These are phyloP conservation scores for Apamea crenata DNA, from an alignment of 2,888 invertebrate species.

Conservation along the genomic window DNA sequence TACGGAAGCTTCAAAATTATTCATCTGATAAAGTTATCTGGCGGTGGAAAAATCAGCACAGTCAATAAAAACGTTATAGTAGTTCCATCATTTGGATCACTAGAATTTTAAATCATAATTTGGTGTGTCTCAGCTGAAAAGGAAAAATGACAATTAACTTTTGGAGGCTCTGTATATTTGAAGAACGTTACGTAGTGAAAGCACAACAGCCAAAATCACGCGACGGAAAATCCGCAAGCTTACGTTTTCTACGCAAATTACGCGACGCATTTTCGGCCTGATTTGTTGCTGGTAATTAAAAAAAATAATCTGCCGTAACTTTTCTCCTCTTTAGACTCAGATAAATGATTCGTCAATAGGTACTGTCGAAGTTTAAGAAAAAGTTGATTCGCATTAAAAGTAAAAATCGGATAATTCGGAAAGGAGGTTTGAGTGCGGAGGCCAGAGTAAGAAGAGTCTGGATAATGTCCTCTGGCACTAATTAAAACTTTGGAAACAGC, in stretches of 20 bases:
- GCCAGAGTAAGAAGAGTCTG: conserved; percentile 82
- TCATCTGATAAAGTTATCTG: too few species aligned
- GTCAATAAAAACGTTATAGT: too few species aligned
- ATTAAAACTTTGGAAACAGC: conserved; percentile 88
- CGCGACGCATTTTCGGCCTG: neutral
- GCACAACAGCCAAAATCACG: neutral
- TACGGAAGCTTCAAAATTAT: too few species aligned
- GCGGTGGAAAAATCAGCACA: too few species aligned
- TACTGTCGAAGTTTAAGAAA: conserved; percentile 70
- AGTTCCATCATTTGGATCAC: too few species aligned
- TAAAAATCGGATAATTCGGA: conserved; percentile 80
- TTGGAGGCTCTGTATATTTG: neutral
- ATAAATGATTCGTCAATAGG: conserved; percentile 64
- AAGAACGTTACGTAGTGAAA: conserved; percentile 27
- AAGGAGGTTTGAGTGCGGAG: conserved; percentile 77
- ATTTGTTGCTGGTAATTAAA: neutral
- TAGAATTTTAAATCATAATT: too few species aligned
- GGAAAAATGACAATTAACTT: neutral
- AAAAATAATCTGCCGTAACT: too few species aligned
- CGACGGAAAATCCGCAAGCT: neutral
- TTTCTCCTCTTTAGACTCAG: neutral
- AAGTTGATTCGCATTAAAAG: conserved; percentile 77
- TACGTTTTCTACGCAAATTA: neutral
- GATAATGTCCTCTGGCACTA: conserved; percentile 90
- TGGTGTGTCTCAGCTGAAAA: too few species aligned